A percentile compares a stretch with the other conserved stretches of the same genome.
phyloP scores from a whole-genome alignment of 2,113 vertebrate species.

The Psettodes erumei region DNA sequence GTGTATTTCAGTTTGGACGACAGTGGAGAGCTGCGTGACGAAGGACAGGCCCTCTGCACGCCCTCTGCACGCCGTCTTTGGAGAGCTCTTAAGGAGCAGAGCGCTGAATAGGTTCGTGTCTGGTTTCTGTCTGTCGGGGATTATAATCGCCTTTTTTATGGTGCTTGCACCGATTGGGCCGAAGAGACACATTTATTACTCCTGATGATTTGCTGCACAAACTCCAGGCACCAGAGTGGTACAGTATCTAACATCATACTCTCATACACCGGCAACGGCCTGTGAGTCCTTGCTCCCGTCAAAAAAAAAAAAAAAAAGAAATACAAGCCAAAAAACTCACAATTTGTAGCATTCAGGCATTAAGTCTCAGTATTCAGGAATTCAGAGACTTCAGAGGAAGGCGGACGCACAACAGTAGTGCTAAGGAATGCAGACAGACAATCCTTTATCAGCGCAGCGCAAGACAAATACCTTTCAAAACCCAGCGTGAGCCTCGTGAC shows the following conservation, averaged over 20 bases:
- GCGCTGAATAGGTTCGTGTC: not conserved
- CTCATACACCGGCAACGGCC: not conserved
- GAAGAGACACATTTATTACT: not conserved
- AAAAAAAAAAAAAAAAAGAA: not conserved
- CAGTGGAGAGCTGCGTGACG: not conserved
- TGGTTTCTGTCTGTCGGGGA: not conserved
- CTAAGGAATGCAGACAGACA: slow-evolving; percentile 59
- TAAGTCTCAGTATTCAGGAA: slow-evolving; percentile 27
- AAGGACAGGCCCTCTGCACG: not conserved
- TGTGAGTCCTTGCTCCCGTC: not conserved
- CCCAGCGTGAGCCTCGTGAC: not conserved
- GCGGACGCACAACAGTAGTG: not conserved
- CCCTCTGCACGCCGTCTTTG: not conserved
- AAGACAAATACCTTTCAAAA: slow-evolving; percentile 17
- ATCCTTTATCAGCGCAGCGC: slow-evolving; percentile 36
- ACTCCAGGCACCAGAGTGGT: not conserved
- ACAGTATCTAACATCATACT: not conserved
- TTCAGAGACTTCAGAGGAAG: slow-evolving; percentile 25
- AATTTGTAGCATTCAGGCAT: not conserved
- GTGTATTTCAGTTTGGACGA: not conserved
- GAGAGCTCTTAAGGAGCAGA: not conserved
- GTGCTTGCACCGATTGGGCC: not conserved
- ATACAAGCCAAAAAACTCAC: not conserved
- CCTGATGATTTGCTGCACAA: too few relatives aligned
- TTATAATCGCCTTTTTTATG: not conserved